Conservation (phyloP, 2,113 vertebrate genomes). For the Furnarius figulus region DNA sequence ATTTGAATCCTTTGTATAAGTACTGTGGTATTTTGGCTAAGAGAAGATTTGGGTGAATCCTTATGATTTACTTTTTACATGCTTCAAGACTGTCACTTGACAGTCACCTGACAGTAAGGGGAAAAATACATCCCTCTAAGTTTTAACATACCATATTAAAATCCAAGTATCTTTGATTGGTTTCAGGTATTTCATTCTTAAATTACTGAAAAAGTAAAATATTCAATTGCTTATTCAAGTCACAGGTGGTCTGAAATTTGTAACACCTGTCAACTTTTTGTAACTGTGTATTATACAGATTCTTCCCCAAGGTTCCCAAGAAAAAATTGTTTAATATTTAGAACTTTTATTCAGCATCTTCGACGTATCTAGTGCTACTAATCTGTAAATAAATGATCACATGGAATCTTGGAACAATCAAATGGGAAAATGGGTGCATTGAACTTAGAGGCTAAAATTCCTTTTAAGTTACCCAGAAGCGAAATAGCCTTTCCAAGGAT, state of each 20-base stretch:
- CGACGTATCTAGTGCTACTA: conserved; percentile 11
- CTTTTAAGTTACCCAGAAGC: conserved; percentile 43
- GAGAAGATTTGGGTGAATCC: neutral
- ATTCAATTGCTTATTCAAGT: neutral
- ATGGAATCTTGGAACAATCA: conserved; percentile 45
- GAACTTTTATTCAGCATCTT: conserved; percentile 2
- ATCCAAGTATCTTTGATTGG: neutral
- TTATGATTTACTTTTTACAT: neutral
- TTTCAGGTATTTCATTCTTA: neutral
- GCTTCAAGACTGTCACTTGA: neutral
- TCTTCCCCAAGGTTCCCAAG: neutral
- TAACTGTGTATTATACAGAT: neutral
- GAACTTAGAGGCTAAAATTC: conserved; percentile 27
- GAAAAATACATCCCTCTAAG: neutral
- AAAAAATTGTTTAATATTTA: conserved; percentile 29
- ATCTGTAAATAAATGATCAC: conserved; percentile 10
- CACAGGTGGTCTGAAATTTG: neutral
- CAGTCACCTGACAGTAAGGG: neutral
- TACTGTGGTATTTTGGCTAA: neutral
- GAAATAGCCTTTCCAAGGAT: conserved; percentile 8
- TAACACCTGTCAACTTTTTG: neutral
- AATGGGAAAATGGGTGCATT: conserved; percentile 43
- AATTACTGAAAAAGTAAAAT: neutral
- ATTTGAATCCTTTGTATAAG: neutral
- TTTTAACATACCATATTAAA: neutral